Percentiles rank a stretch among this genome's conserved stretches.
Evolutionary conservation across 2,888 invertebrate species (phyloP).

Genomic region (Graphium colonna): DNA sequence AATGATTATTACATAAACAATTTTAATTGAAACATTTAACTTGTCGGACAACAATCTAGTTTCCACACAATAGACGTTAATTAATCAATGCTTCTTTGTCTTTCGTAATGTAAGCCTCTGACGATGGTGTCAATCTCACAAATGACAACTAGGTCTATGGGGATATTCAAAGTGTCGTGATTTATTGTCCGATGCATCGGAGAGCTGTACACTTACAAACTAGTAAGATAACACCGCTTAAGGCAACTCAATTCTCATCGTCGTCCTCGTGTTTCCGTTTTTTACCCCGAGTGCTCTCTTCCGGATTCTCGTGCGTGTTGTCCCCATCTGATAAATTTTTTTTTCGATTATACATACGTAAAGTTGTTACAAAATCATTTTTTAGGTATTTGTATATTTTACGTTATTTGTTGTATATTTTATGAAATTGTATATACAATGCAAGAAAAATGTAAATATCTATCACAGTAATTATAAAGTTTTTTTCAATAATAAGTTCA

Average conservation of each 20-base stretch:
- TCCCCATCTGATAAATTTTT: slow-evolving; percentile 69
- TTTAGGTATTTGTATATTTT: no score
- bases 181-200: slow-evolving; percentile 74
- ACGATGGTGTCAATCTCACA: slow-evolving; percentile 52
- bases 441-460: no score
- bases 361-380: no score
- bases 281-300: slow-evolving; percentile 80
- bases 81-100: slow-evolving; percentile 33
- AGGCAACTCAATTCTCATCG: slow-evolving; percentile 76
- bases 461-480: no score
- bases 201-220: slow-evolving; percentile 77
- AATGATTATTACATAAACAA: slow-evolving; percentile 76
- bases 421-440: no score
- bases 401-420: no score
- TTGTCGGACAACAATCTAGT: slow-evolving; percentile 75
- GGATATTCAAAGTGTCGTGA: slow-evolving; percentile 47
- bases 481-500: no score
- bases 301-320: slow-evolving; percentile 58
- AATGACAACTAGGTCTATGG: slow-evolving; percentile 60
- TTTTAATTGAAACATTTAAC: slow-evolving; percentile 75
- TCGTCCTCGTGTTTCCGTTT: slow-evolving; percentile 81
- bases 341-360: no score
- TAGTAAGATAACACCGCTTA: slow-evolving; percentile 74
- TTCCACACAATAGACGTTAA: slow-evolving; percentile 67
- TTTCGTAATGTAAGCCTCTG: slow-evolving; percentile 28